These are phyloP conservation scores for Saturnia pavonia DNA, from an alignment of 2,888 invertebrate species.

Conservation along the genomic window DNA sequence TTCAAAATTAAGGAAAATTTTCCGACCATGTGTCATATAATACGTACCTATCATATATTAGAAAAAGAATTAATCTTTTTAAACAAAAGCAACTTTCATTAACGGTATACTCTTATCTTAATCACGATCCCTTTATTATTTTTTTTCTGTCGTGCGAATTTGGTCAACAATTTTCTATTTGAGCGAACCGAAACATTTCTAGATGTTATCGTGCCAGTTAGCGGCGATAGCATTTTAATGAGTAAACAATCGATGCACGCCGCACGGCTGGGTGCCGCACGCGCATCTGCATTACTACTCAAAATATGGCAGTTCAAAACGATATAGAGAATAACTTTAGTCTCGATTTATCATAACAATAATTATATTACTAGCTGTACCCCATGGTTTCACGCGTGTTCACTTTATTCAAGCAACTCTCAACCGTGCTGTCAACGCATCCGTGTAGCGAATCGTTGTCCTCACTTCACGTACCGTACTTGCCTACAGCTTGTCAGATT, in stretches of 20 bases:
- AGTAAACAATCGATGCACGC: constrained; percentile 82
- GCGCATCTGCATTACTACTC: constrained; percentile 42
- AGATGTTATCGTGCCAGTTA: constrained; percentile 72
- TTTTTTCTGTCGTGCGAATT: constrained; percentile 46
- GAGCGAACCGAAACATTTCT: constrained; percentile 67
- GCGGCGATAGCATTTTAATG: constrained; percentile 80
- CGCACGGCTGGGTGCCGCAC: constrained; percentile 76
- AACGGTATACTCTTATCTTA: constrained; percentile 3
- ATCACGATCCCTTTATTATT: constrained; percentile 15
- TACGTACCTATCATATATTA: background rate
- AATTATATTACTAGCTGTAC: background rate
- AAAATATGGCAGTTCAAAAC: constrained; percentile 11
- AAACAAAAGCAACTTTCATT: background rate
- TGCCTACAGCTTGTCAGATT: no score
- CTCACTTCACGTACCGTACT: no score
- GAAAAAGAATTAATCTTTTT: background rate
- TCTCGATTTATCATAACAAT: background rate
- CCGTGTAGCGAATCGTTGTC: no score
- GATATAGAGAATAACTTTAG: constrained; percentile 3
- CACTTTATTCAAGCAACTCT: no score
- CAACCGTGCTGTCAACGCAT: no score
- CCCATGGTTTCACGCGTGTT: background rate
- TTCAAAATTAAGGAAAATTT: no score
- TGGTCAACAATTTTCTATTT: constrained; percentile 51
- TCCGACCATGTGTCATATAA: background rate